phyloP scores from a whole-genome alignment of 2,113 vertebrate genomes.

The Amphiprion percula region DNA sequence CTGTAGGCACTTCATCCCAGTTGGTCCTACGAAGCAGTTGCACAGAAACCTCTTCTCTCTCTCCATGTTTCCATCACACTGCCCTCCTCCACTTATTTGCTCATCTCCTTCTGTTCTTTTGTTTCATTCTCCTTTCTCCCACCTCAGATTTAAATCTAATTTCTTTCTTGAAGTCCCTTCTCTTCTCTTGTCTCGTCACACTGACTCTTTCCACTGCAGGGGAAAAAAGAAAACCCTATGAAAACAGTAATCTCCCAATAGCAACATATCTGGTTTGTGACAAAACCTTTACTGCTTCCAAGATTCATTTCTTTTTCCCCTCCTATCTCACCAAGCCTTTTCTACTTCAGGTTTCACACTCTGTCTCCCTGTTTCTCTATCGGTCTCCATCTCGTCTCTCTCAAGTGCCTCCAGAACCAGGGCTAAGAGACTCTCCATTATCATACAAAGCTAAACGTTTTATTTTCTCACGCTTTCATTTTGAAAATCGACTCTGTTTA shows the following conservation, averaged over 20 bases:
- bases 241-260: slow-evolving; percentile 44
- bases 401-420: slow-evolving; percentile 59
- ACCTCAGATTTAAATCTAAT: slow-evolving; percentile 32
- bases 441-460: not conserved
- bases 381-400: slow-evolving; percentile 26
- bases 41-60: slow-evolving; percentile 21
- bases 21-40: slow-evolving; percentile 30
- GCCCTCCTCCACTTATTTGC: not conserved
- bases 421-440: slow-evolving; percentile 49
- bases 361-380: slow-evolving; percentile 16
- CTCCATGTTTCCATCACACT: slow-evolving; percentile 9
- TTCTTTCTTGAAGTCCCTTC: slow-evolving; percentile 13
- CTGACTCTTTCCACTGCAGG: slow-evolving; percentile 20
- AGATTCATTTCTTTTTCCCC: slow-evolving; percentile 21
- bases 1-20: slow-evolving; percentile 51
- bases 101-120: slow-evolving; percentile 10
- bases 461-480: not conserved
- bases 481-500: not conserved
- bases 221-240: not conserved
- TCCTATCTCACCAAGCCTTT: slow-evolving; percentile 20
- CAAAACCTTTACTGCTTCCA: slow-evolving; percentile 9
- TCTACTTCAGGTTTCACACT: slow-evolving; percentile 19
- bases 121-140: slow-evolving; percentile 6
- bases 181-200: slow-evolving; percentile 13
- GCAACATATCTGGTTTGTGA: slow-evolving; percentile 40